These are phyloP conservation scores for Oxygymnocypris stewartii DNA, from an alignment of 2,113 vertebrate genomes.

Conservation along the genomic window DNA sequence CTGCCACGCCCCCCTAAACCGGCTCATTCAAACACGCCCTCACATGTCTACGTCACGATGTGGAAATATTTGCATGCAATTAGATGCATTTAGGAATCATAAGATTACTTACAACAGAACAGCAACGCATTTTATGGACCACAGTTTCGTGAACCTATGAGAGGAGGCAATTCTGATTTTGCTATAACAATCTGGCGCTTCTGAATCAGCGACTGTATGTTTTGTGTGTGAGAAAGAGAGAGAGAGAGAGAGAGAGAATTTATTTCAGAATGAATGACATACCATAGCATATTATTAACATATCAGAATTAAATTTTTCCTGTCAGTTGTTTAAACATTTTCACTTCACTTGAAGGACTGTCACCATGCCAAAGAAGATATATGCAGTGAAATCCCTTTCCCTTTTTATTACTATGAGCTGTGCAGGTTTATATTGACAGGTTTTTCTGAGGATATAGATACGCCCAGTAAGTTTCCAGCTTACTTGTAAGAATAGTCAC, in stretches of 20 bases:
- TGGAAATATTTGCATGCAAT: too few species aligned
- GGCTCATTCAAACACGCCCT: too few species aligned
- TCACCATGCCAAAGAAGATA: not conserved
- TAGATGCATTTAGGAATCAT: too few species aligned
- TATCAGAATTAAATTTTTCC: not conserved
- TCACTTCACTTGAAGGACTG: not conserved
- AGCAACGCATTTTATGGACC: too few species aligned
- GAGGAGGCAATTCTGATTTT: too few species aligned
- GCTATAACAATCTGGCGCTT: too few species aligned
- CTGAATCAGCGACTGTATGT: too few species aligned
- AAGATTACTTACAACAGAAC: too few species aligned
- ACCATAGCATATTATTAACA: not conserved
- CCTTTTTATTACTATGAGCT: not conserved
- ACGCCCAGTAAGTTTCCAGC: not conserved
- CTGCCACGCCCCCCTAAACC: too few species aligned
- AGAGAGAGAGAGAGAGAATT: not conserved
- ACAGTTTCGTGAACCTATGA: too few species aligned
- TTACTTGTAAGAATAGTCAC: not conserved
- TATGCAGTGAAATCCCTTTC: not conserved
- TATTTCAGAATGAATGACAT: not conserved
- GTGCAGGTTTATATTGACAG: constrained; percentile 8
- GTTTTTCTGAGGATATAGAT: not conserved
- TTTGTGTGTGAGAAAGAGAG: too few species aligned
- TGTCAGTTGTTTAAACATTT: not conserved
- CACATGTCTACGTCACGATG: too few species aligned